Conservation (phyloP, 2,888 invertebrate species). For the Panopea generosa region DNA sequence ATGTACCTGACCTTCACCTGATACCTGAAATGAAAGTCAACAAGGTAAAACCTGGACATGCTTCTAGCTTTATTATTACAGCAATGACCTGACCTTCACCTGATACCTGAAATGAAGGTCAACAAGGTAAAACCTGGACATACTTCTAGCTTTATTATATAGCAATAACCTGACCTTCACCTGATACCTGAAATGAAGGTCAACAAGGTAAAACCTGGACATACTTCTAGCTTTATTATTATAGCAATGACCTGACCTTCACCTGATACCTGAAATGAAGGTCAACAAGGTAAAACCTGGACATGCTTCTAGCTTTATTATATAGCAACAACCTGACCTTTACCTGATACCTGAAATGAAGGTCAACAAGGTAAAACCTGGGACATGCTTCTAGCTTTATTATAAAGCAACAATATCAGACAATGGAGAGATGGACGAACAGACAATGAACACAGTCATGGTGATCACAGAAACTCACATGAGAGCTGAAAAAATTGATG, state of each 20-base stretch:
- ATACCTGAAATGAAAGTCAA: no score
- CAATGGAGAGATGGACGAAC: not conserved
- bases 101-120: conserved; percentile 55
- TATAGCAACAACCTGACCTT: conserved; percentile 72
- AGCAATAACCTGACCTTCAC: conserved; percentile 64
- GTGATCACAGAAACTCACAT: no score
- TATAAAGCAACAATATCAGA: no score
- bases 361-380: no score
- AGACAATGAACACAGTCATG: no score
- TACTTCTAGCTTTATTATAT: not conserved
- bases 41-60: not conserved
- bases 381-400: not conserved
- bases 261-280: conserved; percentile 48
- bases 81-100: conserved; percentile 68
- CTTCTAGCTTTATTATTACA: not conserved
- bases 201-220: no score
- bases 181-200: conserved; percentile 52
- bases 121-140: not conserved
- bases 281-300: no score
- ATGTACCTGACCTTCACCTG: conserved; percentile 66
- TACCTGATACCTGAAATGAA: conserved; percentile 52
- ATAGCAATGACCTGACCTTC: conserved; percentile 67
- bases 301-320: not conserved
- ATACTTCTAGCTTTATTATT: not conserved
- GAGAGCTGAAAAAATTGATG: no score